Percentiles rank a stretch among this genome's conserved stretches.
These are phyloP conservation scores for Psilanteris sp. DNA, from an alignment of 1,140 invertebrate genomes.

Conservation along the genomic window DNA sequence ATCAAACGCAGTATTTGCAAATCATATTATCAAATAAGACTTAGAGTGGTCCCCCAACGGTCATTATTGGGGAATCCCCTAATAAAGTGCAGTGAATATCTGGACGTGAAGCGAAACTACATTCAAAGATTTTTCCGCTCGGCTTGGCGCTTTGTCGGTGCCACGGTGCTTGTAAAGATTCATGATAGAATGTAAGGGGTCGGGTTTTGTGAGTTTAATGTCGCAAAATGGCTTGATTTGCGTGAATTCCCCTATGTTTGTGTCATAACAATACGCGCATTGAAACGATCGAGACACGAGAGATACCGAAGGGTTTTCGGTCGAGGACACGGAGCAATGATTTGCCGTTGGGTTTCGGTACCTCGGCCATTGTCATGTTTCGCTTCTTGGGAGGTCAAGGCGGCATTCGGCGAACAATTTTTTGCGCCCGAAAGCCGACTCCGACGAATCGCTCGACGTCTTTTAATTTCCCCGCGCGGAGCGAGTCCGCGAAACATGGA, in stretches of 20 bases:
- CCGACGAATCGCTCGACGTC: too few relatives aligned
- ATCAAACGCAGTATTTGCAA: constrained; percentile 26
- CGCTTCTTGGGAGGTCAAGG: too few relatives aligned
- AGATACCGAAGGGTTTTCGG: too few relatives aligned
- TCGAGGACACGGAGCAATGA: too few relatives aligned
- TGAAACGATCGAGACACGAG: background rate
- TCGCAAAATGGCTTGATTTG: constrained; percentile 58
- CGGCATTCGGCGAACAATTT: too few relatives aligned
- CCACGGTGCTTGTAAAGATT: constrained; percentile 49
- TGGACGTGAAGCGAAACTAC: constrained; percentile 41
- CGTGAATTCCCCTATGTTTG: constrained; percentile 25
- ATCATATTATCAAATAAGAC: constrained; percentile 47
- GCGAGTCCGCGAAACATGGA: too few relatives aligned
- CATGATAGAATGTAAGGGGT: constrained; percentile 47
- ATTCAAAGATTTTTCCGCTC: constrained; percentile 56
- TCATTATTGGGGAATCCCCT: constrained; percentile 29
- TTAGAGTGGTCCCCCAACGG: constrained; percentile 33
- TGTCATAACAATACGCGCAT: constrained; percentile 6
- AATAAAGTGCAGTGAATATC: constrained; percentile 30
- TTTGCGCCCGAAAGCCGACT: too few relatives aligned
- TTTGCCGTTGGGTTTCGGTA: too few relatives aligned
- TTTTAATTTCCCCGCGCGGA: too few relatives aligned
- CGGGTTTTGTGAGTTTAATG: constrained; percentile 43
- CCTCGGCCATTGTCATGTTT: too few relatives aligned
- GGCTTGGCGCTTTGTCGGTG: constrained; percentile 42